These are phyloP conservation scores for Paratrypauchen microcephalus DNA, from an alignment of 2,797 vertebrate species.

Conservation along the genomic window DNA sequence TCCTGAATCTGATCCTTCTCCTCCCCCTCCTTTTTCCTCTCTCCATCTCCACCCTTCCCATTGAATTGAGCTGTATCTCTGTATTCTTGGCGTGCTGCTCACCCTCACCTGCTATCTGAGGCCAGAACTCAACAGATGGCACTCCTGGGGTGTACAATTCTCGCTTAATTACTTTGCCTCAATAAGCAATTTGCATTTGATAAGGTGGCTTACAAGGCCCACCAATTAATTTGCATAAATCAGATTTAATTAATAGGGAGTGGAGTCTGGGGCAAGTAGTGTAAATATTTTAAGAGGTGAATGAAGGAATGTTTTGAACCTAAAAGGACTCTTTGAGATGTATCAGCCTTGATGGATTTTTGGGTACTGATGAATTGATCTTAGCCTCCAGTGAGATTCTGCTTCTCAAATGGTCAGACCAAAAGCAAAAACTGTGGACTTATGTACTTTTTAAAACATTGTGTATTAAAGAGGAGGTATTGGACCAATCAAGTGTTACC, in stretches of 20 bases:
- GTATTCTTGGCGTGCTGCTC: constrained; percentile 20
- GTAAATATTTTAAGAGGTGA: constrained; percentile 53
- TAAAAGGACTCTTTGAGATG: constrained; percentile 11
- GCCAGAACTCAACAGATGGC: constrained; percentile 47
- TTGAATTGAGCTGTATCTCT: constrained; percentile 36
- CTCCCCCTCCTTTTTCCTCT: constrained; percentile 9
- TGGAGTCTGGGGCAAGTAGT: constrained; percentile 44
- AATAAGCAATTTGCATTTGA: constrained; percentile 65
- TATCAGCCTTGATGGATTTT: constrained; percentile 22
- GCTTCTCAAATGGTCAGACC: background rate
- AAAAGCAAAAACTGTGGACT: background rate
- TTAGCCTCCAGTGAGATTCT: background rate
- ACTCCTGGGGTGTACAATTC: constrained; percentile 48
- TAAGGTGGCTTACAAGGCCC: constrained; percentile 54
- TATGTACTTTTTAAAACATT: too few relatives aligned
- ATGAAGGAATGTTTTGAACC: constrained; percentile 47
- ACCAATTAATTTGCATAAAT: constrained; percentile 59
- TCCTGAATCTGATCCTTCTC: constrained; percentile 9
- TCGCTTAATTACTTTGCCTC: constrained; percentile 62
- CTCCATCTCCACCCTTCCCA: background rate
- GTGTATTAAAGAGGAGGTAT: too few relatives aligned
- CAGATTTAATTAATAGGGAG: constrained; percentile 56
- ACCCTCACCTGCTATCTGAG: constrained; percentile 38
- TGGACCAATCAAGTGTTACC: too few relatives aligned
- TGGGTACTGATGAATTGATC: constrained; percentile 10